Conservation (phyloP, 2,797 vertebrate genomes). For the Pelobates cultripes region DNA sequence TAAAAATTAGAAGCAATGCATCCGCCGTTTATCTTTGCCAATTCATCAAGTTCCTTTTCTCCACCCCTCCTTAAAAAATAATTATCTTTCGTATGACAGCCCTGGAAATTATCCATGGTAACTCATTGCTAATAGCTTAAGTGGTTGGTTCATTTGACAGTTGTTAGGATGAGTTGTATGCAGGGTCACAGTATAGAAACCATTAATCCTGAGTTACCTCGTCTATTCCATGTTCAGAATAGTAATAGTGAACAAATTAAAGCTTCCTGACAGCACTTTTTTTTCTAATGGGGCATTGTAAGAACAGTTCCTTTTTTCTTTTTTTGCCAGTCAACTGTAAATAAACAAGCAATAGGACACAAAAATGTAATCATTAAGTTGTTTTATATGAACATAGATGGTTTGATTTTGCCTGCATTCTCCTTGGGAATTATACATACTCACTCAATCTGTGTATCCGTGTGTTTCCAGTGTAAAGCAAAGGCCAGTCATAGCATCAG, state of each 20-base stretch:
- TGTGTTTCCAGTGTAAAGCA: constrained; percentile 8
- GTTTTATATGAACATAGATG: not conserved
- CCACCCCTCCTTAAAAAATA: constrained; percentile 17
- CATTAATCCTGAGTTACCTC: constrained; percentile 1
- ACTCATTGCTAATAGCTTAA: not conserved
- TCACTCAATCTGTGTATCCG: not conserved
- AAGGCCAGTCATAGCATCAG: constrained; percentile 12
- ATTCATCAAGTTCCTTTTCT: constrained; percentile 12
- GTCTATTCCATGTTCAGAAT: not conserved
- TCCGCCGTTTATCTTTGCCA: constrained; percentile 23
- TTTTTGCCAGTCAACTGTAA: constrained; percentile 49
- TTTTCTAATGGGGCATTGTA: constrained; percentile 30
- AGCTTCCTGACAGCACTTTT: constrained; percentile 5
- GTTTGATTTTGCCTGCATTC: not conserved
- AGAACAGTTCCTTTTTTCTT: constrained; percentile 44
- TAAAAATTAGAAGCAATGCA: not conserved
- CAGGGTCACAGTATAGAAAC: not conserved
- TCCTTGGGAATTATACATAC: not conserved
- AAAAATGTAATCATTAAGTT: not conserved
- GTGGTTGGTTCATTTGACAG: constrained; percentile 2
- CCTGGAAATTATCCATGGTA: constrained; percentile 12
- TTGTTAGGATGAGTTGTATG: not conserved
- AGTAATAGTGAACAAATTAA: constrained; percentile 17
- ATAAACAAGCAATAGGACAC: not conserved
- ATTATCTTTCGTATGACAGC: constrained; percentile 46